phyloP scores from a whole-genome alignment of 2,797 vertebrate species.

The Lepus oiostolus region DNA sequence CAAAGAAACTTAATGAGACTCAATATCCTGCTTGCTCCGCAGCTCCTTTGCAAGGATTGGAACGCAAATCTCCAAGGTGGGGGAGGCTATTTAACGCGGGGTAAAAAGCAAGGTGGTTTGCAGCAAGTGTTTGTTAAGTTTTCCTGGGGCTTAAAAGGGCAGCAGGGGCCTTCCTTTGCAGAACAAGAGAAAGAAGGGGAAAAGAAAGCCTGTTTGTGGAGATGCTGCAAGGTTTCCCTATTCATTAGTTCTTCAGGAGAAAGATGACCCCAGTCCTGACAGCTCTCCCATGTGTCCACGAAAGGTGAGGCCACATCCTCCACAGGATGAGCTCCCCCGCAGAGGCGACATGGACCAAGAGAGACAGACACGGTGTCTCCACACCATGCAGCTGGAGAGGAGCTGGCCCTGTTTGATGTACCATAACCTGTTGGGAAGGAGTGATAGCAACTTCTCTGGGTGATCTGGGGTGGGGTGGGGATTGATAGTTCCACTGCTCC shows the following conservation, averaged over 20 bases:
- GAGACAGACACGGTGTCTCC: not conserved
- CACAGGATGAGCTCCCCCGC: not conserved
- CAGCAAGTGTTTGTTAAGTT: constrained; percentile 72
- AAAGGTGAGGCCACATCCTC: not conserved
- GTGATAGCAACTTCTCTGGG: not conserved
- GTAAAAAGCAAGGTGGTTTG: constrained; percentile 76
- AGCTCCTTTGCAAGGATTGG: constrained; percentile 45
- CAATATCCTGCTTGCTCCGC: constrained; percentile 33
- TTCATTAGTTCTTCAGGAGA: constrained; percentile 54
- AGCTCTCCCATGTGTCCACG: not conserved
- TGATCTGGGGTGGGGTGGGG: not conserved
- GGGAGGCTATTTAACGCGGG: constrained; percentile 42
- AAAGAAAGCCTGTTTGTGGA: constrained; percentile 59
- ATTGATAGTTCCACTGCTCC: constrained; percentile 3
- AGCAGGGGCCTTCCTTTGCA: constrained; percentile 69
- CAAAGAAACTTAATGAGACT: constrained; percentile 76
- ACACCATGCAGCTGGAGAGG: not conserved
- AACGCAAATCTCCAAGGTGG: constrained; percentile 48
- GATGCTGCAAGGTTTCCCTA: constrained; percentile 37
- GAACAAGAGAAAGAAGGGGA: constrained; percentile 69
- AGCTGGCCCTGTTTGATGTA: not conserved
- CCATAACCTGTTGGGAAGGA: not conserved
- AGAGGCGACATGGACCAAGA: not conserved
- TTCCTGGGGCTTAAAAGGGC: constrained; percentile 77
- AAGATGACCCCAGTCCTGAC: not conserved